phyloP scores from a whole-genome alignment of 2,888 invertebrate species.

The Julus scanicus region DNA sequence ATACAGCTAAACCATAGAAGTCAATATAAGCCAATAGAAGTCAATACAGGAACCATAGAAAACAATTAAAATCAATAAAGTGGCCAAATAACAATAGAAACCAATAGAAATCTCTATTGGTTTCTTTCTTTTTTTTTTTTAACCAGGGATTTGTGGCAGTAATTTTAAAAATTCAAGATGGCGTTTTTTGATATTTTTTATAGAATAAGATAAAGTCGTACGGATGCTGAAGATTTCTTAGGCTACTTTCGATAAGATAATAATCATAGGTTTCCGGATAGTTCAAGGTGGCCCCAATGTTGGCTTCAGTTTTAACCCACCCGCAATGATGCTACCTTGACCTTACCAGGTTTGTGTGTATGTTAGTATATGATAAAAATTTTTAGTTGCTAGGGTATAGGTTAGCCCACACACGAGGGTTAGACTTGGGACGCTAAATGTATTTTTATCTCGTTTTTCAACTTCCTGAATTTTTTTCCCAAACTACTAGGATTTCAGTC shows the following conservation, averaged over 20 bases:
- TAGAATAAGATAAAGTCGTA: too few relatives aligned
- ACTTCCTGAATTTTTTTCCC: conserved; percentile 13
- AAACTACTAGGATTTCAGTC: neutral
- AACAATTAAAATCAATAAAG: too few relatives aligned
- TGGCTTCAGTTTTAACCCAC: neutral
- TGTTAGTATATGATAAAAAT: neutral
- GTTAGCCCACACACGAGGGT: neutral
- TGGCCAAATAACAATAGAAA: too few relatives aligned
- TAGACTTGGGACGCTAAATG: neutral
- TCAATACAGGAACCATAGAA: too few relatives aligned
- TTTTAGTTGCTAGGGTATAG: neutral
- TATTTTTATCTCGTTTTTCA: conserved; percentile 11
- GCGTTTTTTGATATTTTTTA: too few relatives aligned
- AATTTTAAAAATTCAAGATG: too few relatives aligned
- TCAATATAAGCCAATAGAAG: too few relatives aligned
- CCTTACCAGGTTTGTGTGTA: neutral
- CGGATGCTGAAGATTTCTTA: too few relatives aligned
- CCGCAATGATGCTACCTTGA: neutral
- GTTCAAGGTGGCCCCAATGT: neutral
- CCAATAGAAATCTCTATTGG: too few relatives aligned
- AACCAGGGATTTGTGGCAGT: too few relatives aligned
- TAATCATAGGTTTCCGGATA: neutral
- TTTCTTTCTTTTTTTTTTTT: too few relatives aligned
- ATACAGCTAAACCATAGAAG: too few relatives aligned
- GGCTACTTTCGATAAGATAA: neutral